Base-by-base conservation (phyloP, 1,140 invertebrate genomes). In the Dendrolimus kikuchii region DNA sequence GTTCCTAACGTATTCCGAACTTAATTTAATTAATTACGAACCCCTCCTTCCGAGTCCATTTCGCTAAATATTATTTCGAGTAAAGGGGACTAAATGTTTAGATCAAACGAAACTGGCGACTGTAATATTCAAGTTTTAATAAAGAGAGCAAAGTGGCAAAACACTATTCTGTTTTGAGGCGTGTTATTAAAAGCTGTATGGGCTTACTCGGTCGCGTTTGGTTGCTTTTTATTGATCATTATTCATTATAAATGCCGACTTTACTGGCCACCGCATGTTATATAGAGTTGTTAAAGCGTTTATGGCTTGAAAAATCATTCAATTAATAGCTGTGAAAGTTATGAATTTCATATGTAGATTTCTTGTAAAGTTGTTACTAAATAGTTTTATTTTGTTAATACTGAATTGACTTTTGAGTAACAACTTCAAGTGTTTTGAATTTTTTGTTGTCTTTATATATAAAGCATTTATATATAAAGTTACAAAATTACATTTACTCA, bases 1-100 rank as follows among this genome's bases (percentile, higher is more conserved):
- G 71, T 78, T 79, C 68, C 62, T 77, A 78, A 81, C 77, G 71
- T 83, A 82, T 82, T 78, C 74, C 58, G 68, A 81, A 81, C 79
- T 81, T 81, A 81, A 86, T 84, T 82, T 75, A 84, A 84, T 86
- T 83, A 86, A 82, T 84, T 84, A 82, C 62, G 60, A 55, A 60
- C 72, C 81, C 81, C 69, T 69, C 57, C 55, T 66, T 60, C 48
- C 41, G 60, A 54, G 41, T 82, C 76, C 75, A 81, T 82, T 81
- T 78, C 72, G 71, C 68, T 74, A 75, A 81, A 85, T 81, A 85
- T 78, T 80, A 85, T 82, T 85, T 76, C 65, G 66, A 62, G 60
- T 67, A 50, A 65, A 73, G 68, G 66, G 67, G 62, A 56, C 61
- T 49, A 66, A 56, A 53, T 60, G 59, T 53, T 57, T 50, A 66